phyloP scores from a whole-genome alignment of 92 coral and sea anemone species.

The Plumapathes pennacea region DNA sequence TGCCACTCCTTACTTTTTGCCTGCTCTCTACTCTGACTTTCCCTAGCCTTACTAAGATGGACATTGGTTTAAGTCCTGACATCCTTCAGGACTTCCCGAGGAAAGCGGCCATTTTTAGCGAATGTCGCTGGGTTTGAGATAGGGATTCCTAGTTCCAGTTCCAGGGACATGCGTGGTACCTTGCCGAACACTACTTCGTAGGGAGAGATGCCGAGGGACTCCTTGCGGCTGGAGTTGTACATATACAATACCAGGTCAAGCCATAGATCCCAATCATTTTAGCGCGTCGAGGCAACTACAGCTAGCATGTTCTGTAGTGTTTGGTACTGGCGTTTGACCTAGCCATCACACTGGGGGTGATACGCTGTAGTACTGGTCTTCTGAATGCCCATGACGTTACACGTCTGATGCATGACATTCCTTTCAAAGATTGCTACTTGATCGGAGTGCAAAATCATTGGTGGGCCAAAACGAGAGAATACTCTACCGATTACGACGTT shows the following conservation, averaged over 20 bases:
- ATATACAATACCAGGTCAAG: slow-evolving; percentile 34
- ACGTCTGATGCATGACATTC: slow-evolving; percentile 31
- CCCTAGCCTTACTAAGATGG: slow-evolving; percentile 12
- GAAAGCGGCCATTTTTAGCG: slow-evolving; percentile 1
- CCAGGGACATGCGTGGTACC: slow-evolving; percentile 49
- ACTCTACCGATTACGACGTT: slow-evolving; percentile 5
- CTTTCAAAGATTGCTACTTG: slow-evolving; percentile 50
- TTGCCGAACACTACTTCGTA: slow-evolving; percentile 55
- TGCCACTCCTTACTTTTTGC: background rate
- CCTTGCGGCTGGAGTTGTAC: slow-evolving; percentile 46
- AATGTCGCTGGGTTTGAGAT: slow-evolving; percentile 12
- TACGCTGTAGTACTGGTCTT: slow-evolving; percentile 45
- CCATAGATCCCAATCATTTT: slow-evolving; percentile 50
- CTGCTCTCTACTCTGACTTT: slow-evolving; percentile 1
- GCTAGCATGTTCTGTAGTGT: slow-evolving; percentile 48
- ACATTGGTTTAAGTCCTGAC: slow-evolving; percentile 13
- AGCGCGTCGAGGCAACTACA: slow-evolving; percentile 28
- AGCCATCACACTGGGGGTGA: slow-evolving; percentile 45
- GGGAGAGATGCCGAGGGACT: slow-evolving; percentile 23
- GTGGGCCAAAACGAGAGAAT: slow-evolving; percentile 31
- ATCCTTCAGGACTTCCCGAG: slow-evolving; percentile 10
- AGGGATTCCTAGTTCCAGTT: slow-evolving; percentile 41
- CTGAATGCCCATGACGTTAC: slow-evolving; percentile 46
- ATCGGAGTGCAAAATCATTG: slow-evolving; percentile 26
- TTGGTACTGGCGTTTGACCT: slow-evolving; percentile 43